phyloP scores from a whole-genome alignment of 2,888 invertebrate species.

The Thecophora atra region DNA sequence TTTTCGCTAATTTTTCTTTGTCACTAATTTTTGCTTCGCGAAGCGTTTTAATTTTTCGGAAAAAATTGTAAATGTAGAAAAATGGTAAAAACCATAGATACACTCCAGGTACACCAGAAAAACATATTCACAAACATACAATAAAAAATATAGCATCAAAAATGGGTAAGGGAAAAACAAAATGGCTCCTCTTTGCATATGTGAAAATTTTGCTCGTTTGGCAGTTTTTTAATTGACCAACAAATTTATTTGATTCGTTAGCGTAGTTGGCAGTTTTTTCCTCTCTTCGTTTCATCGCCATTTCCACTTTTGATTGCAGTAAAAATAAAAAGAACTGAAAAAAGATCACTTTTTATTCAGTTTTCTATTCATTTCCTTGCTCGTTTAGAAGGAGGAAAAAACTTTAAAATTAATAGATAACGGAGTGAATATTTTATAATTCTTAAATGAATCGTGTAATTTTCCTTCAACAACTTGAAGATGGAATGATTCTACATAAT shows the following conservation, averaged over 20 bases:
- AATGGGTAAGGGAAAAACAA: neutral
- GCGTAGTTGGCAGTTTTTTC: slow-evolving; percentile 48
- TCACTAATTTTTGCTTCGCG: slow-evolving; percentile 33
- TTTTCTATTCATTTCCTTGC: neutral
- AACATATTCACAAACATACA: too few species aligned
- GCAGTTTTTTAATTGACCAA: slow-evolving; percentile 67
- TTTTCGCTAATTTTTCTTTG: neutral
- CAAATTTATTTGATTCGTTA: slow-evolving; percentile 67
- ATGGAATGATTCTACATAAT: too few species aligned
- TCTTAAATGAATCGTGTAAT: too few species aligned
- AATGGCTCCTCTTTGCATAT: slow-evolving; percentile 35
- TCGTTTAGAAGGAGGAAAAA: neutral
- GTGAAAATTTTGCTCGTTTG: slow-evolving; percentile 54
- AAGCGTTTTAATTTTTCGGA: slow-evolving; percentile 27
- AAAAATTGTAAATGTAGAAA: slow-evolving; percentile 5
- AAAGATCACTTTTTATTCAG: neutral
- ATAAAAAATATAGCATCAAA: neutral
- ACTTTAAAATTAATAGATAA: neutral
- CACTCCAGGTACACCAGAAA: too few species aligned
- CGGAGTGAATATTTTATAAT: neutral
- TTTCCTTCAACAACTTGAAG: too few species aligned
- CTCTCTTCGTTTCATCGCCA: neutral
- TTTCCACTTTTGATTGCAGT: slow-evolving; percentile 15
- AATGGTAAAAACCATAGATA: neutral
- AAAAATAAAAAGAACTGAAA: neutral